Evolutionary conservation across 2,888 invertebrate genomes (phyloP).

Genomic region (Hecatera dysodea): DNA sequence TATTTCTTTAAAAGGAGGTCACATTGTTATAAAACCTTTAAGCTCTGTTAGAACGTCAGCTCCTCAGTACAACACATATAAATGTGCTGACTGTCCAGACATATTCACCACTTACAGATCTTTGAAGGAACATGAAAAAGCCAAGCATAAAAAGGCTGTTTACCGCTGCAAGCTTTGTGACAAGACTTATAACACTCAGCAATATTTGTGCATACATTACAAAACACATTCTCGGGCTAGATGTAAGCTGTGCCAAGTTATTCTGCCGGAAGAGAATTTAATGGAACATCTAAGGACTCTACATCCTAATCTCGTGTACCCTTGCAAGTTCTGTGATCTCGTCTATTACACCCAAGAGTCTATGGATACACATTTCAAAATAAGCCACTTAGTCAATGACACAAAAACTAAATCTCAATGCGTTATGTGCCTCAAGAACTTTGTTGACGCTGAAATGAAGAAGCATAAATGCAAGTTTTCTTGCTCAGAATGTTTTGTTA

Average conservation of each 20-base stretch:
- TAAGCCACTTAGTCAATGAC: slow-evolving; percentile 68
- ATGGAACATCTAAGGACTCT: slow-evolving; percentile 72
- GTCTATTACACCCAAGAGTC: slow-evolving; percentile 72
- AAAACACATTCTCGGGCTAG: slow-evolving; percentile 70
- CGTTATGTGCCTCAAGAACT: slow-evolving; percentile 73
- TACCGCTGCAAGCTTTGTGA: slow-evolving; percentile 73
- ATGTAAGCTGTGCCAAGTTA: slow-evolving; percentile 73
- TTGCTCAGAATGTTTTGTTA: slow-evolving; percentile 74
- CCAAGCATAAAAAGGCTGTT: slow-evolving; percentile 69
- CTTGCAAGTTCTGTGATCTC: slow-evolving; percentile 74
- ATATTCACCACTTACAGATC: slow-evolving; percentile 73
- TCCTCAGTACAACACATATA: slow-evolving; percentile 67
- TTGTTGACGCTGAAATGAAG: slow-evolving; percentile 67
- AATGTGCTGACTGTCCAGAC: slow-evolving; percentile 71
- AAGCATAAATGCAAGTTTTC: slow-evolving; percentile 76
- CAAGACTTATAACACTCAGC: slow-evolving; percentile 73
- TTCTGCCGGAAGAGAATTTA: slow-evolving; percentile 68
- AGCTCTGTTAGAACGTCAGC: slow-evolving; percentile 54
- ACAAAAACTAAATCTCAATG: slow-evolving; percentile 69
- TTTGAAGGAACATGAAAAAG: slow-evolving; percentile 74
- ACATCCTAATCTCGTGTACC: slow-evolving; percentile 70
- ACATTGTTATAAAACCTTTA: slow-evolving; percentile 70
- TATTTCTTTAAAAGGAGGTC: slow-evolving; percentile 69
- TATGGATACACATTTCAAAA: slow-evolving; percentile 72
- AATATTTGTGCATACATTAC: slow-evolving; percentile 75